Conservation (phyloP, 2,888 invertebrate species). For the Gerosis bhagava region DNA sequence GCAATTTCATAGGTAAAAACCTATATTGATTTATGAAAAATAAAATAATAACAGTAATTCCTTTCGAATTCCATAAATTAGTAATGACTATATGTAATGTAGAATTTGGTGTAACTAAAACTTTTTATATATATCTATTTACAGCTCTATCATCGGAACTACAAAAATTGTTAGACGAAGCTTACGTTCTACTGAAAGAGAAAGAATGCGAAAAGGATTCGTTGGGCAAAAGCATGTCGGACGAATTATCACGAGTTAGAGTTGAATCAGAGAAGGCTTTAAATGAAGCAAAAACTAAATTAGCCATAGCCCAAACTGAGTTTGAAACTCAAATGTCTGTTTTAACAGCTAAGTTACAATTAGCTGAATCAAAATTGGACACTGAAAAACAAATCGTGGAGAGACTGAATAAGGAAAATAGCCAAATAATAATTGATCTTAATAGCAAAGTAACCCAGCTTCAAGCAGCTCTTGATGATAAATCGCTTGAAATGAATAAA, state of each 20-base stretch:
- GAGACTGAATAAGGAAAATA: constrained; percentile 71
- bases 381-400: constrained; percentile 73
- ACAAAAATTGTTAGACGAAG: constrained; percentile 76
- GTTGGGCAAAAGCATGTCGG: constrained; percentile 74
- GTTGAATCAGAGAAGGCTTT: constrained; percentile 77
- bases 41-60: too few species aligned
- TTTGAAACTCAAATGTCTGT: constrained; percentile 82
- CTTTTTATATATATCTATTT: constrained; percentile 36
- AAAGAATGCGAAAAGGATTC: constrained; percentile 78
- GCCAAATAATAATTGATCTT: constrained; percentile 72
- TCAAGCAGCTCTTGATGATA: constrained; percentile 75
- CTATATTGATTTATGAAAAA: too few species aligned
- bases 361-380: constrained; percentile 75
- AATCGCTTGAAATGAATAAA: constrained; percentile 76
- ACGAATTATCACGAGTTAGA: constrained; percentile 66
- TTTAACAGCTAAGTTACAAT: constrained; percentile 75
- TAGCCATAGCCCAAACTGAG: constrained; percentile 84
- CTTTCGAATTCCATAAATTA: too few species aligned
- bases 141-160: constrained; percentile 75
- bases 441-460: constrained; percentile 70
- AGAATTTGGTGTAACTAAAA: too few species aligned
- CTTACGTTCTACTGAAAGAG: constrained; percentile 75
- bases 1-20: background rate
- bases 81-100: too few species aligned
- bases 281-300: constrained; percentile 83